Evolutionary conservation across 1,140 invertebrate genomes (phyloP), one percentile per base, ranked within the genome.

Genomic region (Eubasilissa regina): DNA sequence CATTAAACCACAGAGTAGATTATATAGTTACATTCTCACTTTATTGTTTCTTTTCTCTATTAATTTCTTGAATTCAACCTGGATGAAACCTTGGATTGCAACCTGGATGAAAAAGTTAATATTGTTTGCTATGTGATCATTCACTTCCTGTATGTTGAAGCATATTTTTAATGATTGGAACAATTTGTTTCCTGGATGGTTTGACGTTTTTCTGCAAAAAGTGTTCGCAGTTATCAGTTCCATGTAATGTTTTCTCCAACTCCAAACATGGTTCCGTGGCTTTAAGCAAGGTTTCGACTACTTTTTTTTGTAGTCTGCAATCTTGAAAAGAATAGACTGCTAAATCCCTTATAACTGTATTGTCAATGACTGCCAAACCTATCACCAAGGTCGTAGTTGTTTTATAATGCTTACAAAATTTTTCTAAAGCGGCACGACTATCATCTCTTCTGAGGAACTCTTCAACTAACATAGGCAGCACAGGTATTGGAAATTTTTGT

Each of bases 151-250:
- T n/a, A n/a, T 60, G n/a, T 47, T 68, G n/a, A 72, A 53, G 19
- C 13, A 53, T 19, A 25, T 53, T 85, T 84, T 89, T 89, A 78
- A 93, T 84, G 75, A 93, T 87, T 43, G 92, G 92, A 75, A 93
- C 81, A 80, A 93, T 89, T 84, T 93, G 91, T 86, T 93, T 93
- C 43, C 92, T 87, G 19, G 91, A 90, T 21, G 88, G 87, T 81
- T 87, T 87, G 8, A 90, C 80, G 85, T 93, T 92, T 75, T 85
- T 83, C 80, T 92, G 91, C 19, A 84, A 82, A 72, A 91, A 90
- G 58, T 83, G 47, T 79, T 58, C 43, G 80, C 78, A 43, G 81
- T 77, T 77, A 82, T 76, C 81, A 82, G 56, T 75, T 85, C 60
- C 72, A 87, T 25, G 15, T 84, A 4, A 44, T 9, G n/a, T 58